These are phyloP conservation scores for Cladopsammia gracilis DNA, from an alignment of 64 coral and sea anemone species.

Conservation along the genomic window DNA sequence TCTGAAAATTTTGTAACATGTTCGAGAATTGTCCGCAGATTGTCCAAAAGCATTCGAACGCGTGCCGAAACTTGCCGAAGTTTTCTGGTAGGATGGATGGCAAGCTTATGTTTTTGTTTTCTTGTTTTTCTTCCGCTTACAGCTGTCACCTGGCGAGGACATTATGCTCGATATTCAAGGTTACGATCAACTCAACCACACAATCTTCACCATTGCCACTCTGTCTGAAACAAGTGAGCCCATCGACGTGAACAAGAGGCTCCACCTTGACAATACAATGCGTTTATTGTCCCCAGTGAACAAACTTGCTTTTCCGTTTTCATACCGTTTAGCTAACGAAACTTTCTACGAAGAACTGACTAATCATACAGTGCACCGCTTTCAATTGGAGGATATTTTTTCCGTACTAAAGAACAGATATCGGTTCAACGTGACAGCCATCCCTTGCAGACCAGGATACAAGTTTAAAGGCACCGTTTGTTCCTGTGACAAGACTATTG, in stretches of 20 bases:
- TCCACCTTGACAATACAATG: constrained; percentile 43
- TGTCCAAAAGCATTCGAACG: background rate
- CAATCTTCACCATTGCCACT: constrained; percentile 70
- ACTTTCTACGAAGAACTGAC: constrained; percentile 6
- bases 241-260: background rate
- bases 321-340: constrained; percentile 28
- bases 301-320: constrained; percentile 63
- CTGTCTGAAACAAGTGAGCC: background rate
- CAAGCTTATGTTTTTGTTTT: background rate
- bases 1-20: too few species aligned
- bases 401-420: constrained; percentile 43
- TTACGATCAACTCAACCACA: constrained; percentile 81
- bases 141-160: constrained; percentile 90
- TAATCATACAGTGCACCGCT: background rate
- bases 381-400: constrained; percentile 40
- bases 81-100: background rate
- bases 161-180: constrained; percentile 65
- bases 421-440: constrained; percentile 16
- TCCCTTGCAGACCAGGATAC: constrained; percentile 86
- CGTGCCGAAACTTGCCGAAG: background rate
- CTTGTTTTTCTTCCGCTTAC: background rate
- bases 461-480: constrained; percentile 62
- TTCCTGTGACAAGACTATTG: constrained; percentile 72
- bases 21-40: too few species aligned
- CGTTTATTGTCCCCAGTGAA: constrained; percentile 42